Evolutionary conservation across 2,888 invertebrate genomes (phyloP).

Genomic region (Agrochola lota): DNA sequence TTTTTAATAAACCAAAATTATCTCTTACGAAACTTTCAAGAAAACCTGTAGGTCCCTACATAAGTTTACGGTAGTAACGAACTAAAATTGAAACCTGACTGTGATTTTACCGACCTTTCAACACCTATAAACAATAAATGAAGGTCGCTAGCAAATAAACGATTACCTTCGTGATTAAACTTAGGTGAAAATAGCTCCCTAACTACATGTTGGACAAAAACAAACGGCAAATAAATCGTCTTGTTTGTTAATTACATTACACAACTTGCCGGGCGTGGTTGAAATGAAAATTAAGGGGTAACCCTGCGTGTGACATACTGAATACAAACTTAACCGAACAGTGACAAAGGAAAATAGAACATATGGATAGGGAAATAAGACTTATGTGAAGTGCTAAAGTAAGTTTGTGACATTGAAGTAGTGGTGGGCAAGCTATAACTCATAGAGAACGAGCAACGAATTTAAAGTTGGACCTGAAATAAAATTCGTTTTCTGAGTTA

Average conservation of each 20-base stretch:
- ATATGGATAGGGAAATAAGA: neutral
- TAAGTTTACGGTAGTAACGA: neutral
- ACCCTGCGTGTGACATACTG: constrained; percentile 64
- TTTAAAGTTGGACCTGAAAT: constrained; percentile 65
- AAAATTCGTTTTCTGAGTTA: constrained; percentile 65
- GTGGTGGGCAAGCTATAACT: constrained; percentile 62
- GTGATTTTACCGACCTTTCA: constrained; percentile 26
- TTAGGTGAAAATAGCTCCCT: constrained; percentile 56
- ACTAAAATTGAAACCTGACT: neutral
- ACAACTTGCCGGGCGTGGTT: constrained; percentile 64
- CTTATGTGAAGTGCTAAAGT: constrained; percentile 33
- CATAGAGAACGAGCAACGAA: constrained; percentile 65
- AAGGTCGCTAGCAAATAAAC: constrained; percentile 43
- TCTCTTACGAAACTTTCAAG: neutral
- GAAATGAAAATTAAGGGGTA: constrained; percentile 66
- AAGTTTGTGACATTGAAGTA: constrained; percentile 59
- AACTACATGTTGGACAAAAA: constrained; percentile 58
- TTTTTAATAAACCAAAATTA: neutral
- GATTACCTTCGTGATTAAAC: constrained; percentile 49
- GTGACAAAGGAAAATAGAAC: constrained; percentile 23
- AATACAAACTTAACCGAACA: constrained; percentile 42
- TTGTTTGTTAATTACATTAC: constrained; percentile 67
- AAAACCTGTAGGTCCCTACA: neutral
- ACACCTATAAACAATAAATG: constrained; percentile 45
- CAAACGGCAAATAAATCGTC: constrained; percentile 62